A percentile compares a stretch with the other conserved stretches of the same genome.
phyloP scores from a whole-genome alignment of 2,888 invertebrate species.

The Eupsilia transversa region DNA sequence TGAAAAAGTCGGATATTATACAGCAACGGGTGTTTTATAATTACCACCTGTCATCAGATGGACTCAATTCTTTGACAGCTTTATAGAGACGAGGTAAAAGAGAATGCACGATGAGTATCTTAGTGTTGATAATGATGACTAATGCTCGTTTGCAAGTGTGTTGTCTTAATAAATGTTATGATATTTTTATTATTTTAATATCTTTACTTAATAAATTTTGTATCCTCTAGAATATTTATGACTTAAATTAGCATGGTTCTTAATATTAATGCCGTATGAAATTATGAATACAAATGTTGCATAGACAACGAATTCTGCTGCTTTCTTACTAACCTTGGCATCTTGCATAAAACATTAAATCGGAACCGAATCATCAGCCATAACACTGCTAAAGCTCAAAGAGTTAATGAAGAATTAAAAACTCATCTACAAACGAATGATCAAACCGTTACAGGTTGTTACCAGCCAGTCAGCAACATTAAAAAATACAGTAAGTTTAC shows the following conservation, averaged over 20 bases:
- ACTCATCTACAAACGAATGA: conserved; percentile 60
- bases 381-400: conserved; percentile 42
- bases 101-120: conserved; percentile 44
- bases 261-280: background rate
- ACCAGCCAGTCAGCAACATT: conserved; percentile 61
- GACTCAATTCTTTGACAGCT: conserved; percentile 76
- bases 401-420: conserved; percentile 63
- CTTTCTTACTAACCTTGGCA: conserved; percentile 5
- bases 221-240: background rate
- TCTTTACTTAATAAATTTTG: background rate
- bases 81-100: conserved; percentile 71
- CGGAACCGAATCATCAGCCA: conserved; percentile 21
- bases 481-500: conserved; percentile 64
- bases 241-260: background rate
- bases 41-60: conserved; percentile 79
- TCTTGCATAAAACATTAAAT: conserved; percentile 26
- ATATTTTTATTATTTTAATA: conserved; percentile 23
- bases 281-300: background rate
- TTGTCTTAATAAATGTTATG: conserved; percentile 21
- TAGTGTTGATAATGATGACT: conserved; percentile 50
- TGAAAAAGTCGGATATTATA: conserved; percentile 73
- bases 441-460: conserved; percentile 66
- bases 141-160: conserved; percentile 26
- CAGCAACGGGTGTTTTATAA: conserved; percentile 79
- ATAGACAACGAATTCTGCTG: background rate